Evolutionary conservation across 2,113 vertebrate species (phyloP).

Genomic region (Brachyhypopomus gauderio): DNA sequence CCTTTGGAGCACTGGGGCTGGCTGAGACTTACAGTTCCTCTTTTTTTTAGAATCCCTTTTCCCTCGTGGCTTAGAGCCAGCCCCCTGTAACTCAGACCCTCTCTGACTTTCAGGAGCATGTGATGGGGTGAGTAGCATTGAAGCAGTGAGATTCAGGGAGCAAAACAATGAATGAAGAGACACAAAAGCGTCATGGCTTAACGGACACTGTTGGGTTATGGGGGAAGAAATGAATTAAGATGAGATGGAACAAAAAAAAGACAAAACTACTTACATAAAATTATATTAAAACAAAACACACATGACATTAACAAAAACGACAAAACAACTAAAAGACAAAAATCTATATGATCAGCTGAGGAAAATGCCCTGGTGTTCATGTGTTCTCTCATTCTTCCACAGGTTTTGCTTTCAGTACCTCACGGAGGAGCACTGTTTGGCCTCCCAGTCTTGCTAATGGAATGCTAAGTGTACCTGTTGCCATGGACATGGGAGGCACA

Average conservation of each 20-base stretch:
- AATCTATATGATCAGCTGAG: conserved; percentile 11
- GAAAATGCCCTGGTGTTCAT: conserved; percentile 5
- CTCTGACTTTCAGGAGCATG: conserved; percentile 90
- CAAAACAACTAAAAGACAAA: conserved; percentile 48
- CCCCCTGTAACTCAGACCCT: conserved; percentile 89
- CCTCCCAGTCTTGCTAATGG: not conserved
- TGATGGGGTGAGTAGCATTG: conserved; percentile 77
- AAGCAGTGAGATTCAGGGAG: conserved; percentile 80
- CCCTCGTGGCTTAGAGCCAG: conserved; percentile 83
- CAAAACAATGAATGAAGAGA: conserved; percentile 77
- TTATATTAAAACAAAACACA: conserved; percentile 75
- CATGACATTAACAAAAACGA: conserved; percentile 70
- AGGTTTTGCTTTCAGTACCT: not conserved
- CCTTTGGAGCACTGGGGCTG: conserved; percentile 86
- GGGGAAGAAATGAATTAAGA: conserved; percentile 40
- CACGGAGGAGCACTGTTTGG: not conserved
- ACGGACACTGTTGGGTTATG: conserved; percentile 24
- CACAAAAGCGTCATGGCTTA: conserved; percentile 10
- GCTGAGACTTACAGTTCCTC: conserved; percentile 88
- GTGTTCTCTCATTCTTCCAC: not conserved
- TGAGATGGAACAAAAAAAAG: conserved; percentile 69
- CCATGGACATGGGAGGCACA: conserved; percentile 98
- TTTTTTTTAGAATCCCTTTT: conserved; percentile 97
- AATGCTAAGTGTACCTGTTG: conserved; percentile 85
- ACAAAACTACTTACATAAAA: conserved; percentile 56